Evolutionary conservation across 2,113 vertebrate species (phyloP).

Genomic region (Oreotrochilus melanogaster): DNA sequence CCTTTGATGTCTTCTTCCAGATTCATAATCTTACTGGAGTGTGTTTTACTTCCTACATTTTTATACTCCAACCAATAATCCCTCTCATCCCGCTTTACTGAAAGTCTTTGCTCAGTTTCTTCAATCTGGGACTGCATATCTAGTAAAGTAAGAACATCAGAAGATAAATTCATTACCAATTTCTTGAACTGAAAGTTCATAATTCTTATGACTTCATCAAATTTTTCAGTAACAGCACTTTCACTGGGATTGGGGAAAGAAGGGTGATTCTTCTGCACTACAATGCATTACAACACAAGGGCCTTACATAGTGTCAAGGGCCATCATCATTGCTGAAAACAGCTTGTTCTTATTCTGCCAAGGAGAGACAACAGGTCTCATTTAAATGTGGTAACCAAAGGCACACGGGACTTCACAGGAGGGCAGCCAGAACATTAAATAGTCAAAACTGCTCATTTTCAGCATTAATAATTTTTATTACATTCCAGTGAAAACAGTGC

Average conservation of each 20-base stretch:
- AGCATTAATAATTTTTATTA: neutral
- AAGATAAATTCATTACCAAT: neutral
- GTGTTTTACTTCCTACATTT: conserved; percentile 72
- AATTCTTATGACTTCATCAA: neutral
- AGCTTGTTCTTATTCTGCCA: neutral
- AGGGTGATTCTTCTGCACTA: neutral
- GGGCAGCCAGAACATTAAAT: neutral
- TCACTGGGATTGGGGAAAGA: neutral
- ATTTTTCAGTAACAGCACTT: neutral
- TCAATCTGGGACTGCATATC: conserved; percentile 70
- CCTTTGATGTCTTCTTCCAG: conserved; percentile 74
- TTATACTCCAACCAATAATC: conserved; percentile 82
- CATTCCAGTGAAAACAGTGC: neutral
- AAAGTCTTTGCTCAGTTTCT: conserved; percentile 58
- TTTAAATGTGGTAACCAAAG: neutral
- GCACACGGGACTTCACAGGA: accelerated
- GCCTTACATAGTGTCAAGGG: neutral
- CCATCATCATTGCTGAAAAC: neutral
- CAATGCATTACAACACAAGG: neutral
- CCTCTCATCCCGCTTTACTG: conserved; percentile 68
- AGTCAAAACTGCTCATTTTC: neutral
- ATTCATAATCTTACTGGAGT: conserved; percentile 71
- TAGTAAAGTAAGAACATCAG: conserved; percentile 40
- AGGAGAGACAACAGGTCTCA: neutral
- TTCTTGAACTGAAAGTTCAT: neutral